Base-by-base conservation (phyloP, 1,140 invertebrate species). In the Bathynomus jamesi region DNA sequence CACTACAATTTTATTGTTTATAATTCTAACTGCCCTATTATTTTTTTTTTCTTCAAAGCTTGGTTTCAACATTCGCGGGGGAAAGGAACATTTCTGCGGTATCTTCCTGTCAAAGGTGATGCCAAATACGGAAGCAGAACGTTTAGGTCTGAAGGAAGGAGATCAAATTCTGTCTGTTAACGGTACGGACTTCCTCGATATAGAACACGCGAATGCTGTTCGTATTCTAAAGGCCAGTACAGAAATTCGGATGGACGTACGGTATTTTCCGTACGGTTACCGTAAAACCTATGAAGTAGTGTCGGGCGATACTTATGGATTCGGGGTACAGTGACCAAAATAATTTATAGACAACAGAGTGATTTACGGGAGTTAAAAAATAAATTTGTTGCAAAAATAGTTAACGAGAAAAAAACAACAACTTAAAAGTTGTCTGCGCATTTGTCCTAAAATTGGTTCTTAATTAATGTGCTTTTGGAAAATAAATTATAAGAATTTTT, bases 101-200 rank as follows among this genome's bases (percentile, higher is more conserved):
- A 80, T 82, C 32, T 82, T 77, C 76, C 79, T 83, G 24, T 82
- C 82, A 61, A 82, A 82, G 78, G 82, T 83, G 61, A 81, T 79
- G 77, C 76, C 79, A 8, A 78, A 80, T 61, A 82, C 79, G 73
- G 82, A 81, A 72, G 81, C 81, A 17, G 80, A 81, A 46, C 76
- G 75, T n/a, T 75, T 82, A 21, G 82, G 82, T 17, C 65, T 83
- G 31, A 74, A 75, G 30, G 80, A 81, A 77, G 81, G 79, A 21
- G 81, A 83, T 73, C 82, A 83, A 78, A 82, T 82, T 62, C 65
- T 82, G 62, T 77, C 73, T 60, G 82, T 82, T 27, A 82, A 82
- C 71, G 77, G 80, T 11, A 73, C 74, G 24, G 77, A 79, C 64
- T 82, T 82, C 78, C 78, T 80, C 65, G 77, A 79, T 24, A 81